Evolutionary conservation across 2,797 vertebrate species (phyloP), one percentile per base, ranked within the genome.

Genomic region (Platalea minor): DNA sequence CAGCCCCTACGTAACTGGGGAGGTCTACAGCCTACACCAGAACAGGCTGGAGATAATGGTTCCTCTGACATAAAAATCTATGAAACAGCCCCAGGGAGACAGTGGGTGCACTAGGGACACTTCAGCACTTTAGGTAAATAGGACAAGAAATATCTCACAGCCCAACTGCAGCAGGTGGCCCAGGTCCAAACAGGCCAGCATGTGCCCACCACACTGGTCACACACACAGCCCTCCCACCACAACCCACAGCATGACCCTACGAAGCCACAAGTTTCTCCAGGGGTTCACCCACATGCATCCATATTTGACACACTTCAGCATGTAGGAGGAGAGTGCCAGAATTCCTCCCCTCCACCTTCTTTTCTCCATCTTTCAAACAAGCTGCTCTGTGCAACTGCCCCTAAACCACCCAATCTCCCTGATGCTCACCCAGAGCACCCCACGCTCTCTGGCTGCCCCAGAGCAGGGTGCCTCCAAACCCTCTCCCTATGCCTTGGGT

Each of bases 231-330:
- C 46, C 28, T 81, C 54, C 53, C 78, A 46, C 23, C 64, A 60
- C 59, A 26, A 23, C 21, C 51, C 23, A 6, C 73, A 84, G 48
- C 39, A 45, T 0, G 28, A 45, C 45, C 33, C 64, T 64, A 25
- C 2, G 0, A 54, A 77, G 54, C 23, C 75, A 80, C 18, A 33
- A 31, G 31, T 11, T 45, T 17, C 84, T 70, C 25, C n/a, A 75
- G 51, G 29, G 20, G 5, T 6, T 89, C 63, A 43, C n/a, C 4
- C 33, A 23, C 3, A 4, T 0, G 0, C 1, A 1, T 4, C 33
- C 2, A 0, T 29, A 33, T 78, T 17, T 65, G 11, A 43, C 60
- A 56, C 29, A 45, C 23, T 68, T 41, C 46, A 56, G n/a, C 17
- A 10, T 2, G 3, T 14, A 50, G 17, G 7, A 51, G 25, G 14